phyloP scores from a whole-genome alignment of 1,140 invertebrate genomes.

The Drosophila varians region DNA sequence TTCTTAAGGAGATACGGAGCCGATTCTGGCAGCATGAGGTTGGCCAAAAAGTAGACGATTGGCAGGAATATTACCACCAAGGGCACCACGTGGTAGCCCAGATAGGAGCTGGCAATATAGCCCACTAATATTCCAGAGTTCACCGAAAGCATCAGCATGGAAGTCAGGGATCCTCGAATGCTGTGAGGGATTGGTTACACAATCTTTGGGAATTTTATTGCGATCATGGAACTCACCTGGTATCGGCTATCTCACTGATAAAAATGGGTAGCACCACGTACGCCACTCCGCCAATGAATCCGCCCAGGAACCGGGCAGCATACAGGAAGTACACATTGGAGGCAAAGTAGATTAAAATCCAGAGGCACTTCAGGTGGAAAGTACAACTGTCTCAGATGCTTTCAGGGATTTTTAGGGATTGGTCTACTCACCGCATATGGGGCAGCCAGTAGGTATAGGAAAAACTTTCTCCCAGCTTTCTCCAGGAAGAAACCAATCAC shows the following conservation, averaged over 20 bases:
- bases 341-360: conserved; percentile 78
- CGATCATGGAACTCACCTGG: conserved; percentile 33
- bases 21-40: conserved; percentile 90
- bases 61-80: conserved; percentile 87
- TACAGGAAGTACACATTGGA: conserved; percentile 70
- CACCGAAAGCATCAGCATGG: conserved; percentile 92
- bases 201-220: not conserved
- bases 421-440: conserved; percentile 15
- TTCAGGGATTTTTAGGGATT: not conserved
- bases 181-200: conserved; percentile 67
- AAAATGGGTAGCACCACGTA: conserved; percentile 83
- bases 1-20: conserved; percentile 88
- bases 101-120: conserved; percentile 53
- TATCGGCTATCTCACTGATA: conserved; percentile 82
- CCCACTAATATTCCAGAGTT: conserved; percentile 86
- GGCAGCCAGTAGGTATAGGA: not conserved
- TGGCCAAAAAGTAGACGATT: conserved; percentile 86
- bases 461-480: conserved; percentile 83
- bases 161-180: conserved; percentile 90
- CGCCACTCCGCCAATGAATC: conserved; percentile 78
- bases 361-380: conserved; percentile 54
- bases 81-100: conserved; percentile 87
- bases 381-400: conserved; percentile 51
- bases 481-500: conserved; percentile 73
- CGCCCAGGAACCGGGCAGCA: conserved; percentile 79